These are phyloP conservation scores for Tetranychus piercei DNA, from an alignment of 2,888 invertebrate species.

Conservation along the genomic window DNA sequence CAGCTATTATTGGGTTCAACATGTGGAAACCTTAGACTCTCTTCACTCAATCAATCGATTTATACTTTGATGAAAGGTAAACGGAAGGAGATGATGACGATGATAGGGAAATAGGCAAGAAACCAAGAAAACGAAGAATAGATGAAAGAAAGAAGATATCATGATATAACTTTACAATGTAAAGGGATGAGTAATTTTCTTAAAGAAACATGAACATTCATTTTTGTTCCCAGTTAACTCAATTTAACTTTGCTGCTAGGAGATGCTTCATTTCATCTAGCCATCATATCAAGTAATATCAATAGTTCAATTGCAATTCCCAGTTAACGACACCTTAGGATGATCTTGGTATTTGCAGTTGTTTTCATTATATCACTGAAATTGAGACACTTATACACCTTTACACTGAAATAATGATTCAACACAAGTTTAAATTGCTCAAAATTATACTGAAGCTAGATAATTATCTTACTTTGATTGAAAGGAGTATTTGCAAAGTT, in stretches of 20 bases:
- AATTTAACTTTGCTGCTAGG: neutral
- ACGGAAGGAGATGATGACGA: no score
- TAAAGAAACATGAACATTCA: neutral
- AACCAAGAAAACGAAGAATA: neutral
- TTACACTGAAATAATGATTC: no score
- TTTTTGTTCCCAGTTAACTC: neutral
- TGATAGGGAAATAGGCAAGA: no score
- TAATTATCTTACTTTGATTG: no score
- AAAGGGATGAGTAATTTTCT: neutral
- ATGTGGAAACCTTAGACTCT: neutral
- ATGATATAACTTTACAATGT: neutral
- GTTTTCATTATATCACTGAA: no score
- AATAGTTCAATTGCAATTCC: neutral
- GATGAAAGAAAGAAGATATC: neutral
- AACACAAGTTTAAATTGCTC: no score
- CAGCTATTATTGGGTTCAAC: neutral
- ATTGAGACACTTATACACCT: no score
- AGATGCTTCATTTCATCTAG: neutral
- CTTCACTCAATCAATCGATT: neutral
- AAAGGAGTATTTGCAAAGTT: no score
- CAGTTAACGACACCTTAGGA: neutral
- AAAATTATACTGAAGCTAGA: no score
- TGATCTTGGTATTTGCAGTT: no score
- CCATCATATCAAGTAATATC: neutral
- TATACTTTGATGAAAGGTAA: neutral